Evolutionary conservation across 1,140 invertebrate species (phyloP).

Genomic region (Bombus superbus): DNA sequence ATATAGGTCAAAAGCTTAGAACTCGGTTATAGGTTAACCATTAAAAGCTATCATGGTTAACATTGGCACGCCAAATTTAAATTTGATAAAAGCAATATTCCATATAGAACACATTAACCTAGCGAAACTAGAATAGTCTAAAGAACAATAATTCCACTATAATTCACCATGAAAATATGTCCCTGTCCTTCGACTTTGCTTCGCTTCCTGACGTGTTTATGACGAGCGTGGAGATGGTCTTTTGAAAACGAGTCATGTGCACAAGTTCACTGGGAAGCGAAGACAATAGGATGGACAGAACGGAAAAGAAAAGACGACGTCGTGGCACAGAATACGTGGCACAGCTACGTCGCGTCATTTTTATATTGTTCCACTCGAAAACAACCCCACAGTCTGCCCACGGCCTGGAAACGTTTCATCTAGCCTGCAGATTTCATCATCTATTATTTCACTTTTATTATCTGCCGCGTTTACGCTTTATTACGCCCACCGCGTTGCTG

Average conservation of each 20-base stretch:
- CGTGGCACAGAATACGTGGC: neutral
- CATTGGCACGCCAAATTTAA: neutral
- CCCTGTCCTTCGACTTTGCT: constrained; percentile 24
- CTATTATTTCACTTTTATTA: constrained; percentile 42
- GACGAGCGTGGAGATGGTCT: constrained; percentile 23
- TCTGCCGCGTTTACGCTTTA: constrained; percentile 33
- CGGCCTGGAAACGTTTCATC: constrained; percentile 22
- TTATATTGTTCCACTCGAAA: constrained; percentile 39
- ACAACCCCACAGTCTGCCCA: constrained; percentile 3
- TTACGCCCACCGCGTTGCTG: constrained; percentile 1
- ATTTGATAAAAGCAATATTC: neutral
- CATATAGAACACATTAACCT: neutral
- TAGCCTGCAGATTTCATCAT: constrained; percentile 12
- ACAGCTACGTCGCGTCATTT: constrained; percentile 31
- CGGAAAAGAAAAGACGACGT: constrained; percentile 43
- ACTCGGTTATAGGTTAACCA: neutral
- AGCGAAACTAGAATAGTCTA: neutral
- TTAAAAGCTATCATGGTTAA: neutral
- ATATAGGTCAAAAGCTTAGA: neutral
- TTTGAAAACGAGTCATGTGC: constrained; percentile 56
- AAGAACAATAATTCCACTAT: neutral
- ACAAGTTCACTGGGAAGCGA: constrained; percentile 56
- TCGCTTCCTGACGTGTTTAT: constrained; percentile 17
- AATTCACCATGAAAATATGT: constrained; percentile 42
- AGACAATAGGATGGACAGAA: constrained; percentile 35